Evolutionary conservation across 2,113 vertebrate species (phyloP), one percentile per base, ranked within the genome.

Genomic region (Miniopterus natalensis): DNA sequence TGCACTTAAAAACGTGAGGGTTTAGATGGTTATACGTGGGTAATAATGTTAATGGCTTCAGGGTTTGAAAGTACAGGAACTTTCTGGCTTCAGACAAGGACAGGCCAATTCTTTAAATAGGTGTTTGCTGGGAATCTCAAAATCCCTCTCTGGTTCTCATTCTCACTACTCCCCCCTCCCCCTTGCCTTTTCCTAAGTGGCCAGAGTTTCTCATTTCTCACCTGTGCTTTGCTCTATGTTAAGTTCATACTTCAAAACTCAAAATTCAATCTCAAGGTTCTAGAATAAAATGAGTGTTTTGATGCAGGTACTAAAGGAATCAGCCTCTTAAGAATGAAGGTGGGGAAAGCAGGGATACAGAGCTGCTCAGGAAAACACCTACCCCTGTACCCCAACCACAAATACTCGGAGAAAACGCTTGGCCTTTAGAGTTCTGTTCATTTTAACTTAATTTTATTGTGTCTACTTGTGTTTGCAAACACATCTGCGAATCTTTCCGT

Each of bases 401-500:
- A 86, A 85, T 11, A 79, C 2, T 42, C 20, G 27, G 3, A 78
- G 49, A 84, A 79, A 87, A 68, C 8, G 25, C 86, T 8, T 73
- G 74, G 63, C 51, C 40, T 92, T 88, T 70, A 73, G 53, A 66
- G 29, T 85, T 84, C 83, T 65, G 93, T 66, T 59, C 66, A 84
- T 59, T 94, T 90, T 92, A 90, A 78, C 49, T 73, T 96, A 81
- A 84, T 88, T 95, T 95, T 87, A 90, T 71, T 89, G 40, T 79
- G 70, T 73, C 84, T 92, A 14, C 79, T 61, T 45, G 25, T 83
- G 88, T 96, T 96, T 95, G 90, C 84, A 96, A 96, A 96, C 90
- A 88, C 83, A 94, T 71, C 57, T 57, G 40, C 88, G 73, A 81
- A 57, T 90, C 55, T 66, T 94, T 78, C 78, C 25, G 6, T 77